These are phyloP conservation scores for Drosophila stalkeri DNA, from an alignment of 2,888 invertebrate species.

Conservation along the genomic window DNA sequence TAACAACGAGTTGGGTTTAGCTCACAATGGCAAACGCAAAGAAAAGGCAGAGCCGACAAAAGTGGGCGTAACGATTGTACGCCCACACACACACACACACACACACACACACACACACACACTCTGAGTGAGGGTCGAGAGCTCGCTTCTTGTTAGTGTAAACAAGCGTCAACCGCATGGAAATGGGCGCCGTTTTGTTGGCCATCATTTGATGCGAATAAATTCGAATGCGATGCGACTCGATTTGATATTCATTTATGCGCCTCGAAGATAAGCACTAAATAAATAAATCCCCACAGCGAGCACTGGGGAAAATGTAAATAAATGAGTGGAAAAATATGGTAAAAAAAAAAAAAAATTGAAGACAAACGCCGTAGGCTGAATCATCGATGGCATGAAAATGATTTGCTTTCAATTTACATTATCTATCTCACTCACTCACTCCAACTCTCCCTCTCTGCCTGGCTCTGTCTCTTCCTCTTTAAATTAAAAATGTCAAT, in stretches of 20 bases:
- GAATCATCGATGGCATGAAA: slow-evolving; percentile 47
- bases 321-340: slow-evolving; percentile 77
- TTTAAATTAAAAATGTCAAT: slow-evolving; percentile 75
- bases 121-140: slow-evolving; percentile 26
- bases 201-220: slow-evolving; percentile 65
- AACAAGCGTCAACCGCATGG: slow-evolving; percentile 66
- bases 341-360: slow-evolving; percentile 44
- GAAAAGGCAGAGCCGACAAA: slow-evolving; percentile 40
- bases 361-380: slow-evolving; percentile 43
- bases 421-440: not conserved
- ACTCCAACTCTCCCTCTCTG: not conserved
- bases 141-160: slow-evolving; percentile 43
- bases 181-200: slow-evolving; percentile 57
- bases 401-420: slow-evolving; percentile 31
- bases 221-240: slow-evolving; percentile 63
- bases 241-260: slow-evolving; percentile 77
- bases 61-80: slow-evolving; percentile 24
- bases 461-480: not conserved
- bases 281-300: slow-evolving; percentile 68
- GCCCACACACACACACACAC: slow-evolving; percentile 13
- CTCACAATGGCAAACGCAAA: slow-evolving; percentile 13
- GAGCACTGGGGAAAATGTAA: slow-evolving; percentile 63
- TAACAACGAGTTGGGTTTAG: slow-evolving; percentile 26
- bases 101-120: slow-evolving; percentile 16
- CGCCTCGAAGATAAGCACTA: slow-evolving; percentile 79